Percentiles rank a stretch among this genome's conserved stretches.
These are phyloP conservation scores for Rhizomys pruinosus DNA, from an alignment of 2,113 vertebrate genomes.

Conservation along the genomic window DNA sequence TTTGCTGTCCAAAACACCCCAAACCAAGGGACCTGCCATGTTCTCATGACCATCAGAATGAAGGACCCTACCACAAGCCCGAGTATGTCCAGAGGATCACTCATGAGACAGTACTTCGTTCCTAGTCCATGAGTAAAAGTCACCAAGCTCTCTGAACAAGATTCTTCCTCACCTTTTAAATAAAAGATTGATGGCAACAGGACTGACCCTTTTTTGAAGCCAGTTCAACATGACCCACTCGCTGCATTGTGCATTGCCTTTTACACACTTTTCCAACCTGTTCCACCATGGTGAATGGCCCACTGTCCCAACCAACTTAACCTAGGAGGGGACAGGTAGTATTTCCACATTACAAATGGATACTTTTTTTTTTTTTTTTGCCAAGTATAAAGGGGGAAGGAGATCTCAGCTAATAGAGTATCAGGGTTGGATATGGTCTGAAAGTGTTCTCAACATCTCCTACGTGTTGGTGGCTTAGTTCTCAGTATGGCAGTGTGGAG, in stretches of 20 bases:
- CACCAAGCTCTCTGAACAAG: slow-evolving; percentile 86
- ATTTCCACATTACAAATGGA: slow-evolving; percentile 11
- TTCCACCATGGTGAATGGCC: slow-evolving; percentile 79
- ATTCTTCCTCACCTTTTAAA: slow-evolving; percentile 90
- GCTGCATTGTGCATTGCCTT: slow-evolving; percentile 76
- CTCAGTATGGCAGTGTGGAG: neutral
- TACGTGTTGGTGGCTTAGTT: neutral
- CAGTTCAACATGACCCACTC: slow-evolving; percentile 82
- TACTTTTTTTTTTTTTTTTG: neutral
- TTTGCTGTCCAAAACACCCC: slow-evolving; percentile 81
- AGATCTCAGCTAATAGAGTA: slow-evolving; percentile 72
- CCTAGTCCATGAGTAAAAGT: slow-evolving; percentile 81
- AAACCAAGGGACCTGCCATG: slow-evolving; percentile 84
- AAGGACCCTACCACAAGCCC: neutral
- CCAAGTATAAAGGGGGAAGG: slow-evolving; percentile 79
- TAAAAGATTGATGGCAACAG: slow-evolving; percentile 86
- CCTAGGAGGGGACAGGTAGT: slow-evolving; percentile 78
- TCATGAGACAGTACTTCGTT: neutral
- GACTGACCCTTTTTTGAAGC: slow-evolving; percentile 86
- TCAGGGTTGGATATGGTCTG: neutral
- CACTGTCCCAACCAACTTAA: slow-evolving; percentile 83
- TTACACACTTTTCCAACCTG: slow-evolving; percentile 81
- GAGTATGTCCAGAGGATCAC: neutral
- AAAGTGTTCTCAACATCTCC: too few relatives aligned
- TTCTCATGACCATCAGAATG: slow-evolving; percentile 32